phyloP scores from a whole-genome alignment of 1,140 invertebrate genomes.

The Lepidostoma basale region DNA sequence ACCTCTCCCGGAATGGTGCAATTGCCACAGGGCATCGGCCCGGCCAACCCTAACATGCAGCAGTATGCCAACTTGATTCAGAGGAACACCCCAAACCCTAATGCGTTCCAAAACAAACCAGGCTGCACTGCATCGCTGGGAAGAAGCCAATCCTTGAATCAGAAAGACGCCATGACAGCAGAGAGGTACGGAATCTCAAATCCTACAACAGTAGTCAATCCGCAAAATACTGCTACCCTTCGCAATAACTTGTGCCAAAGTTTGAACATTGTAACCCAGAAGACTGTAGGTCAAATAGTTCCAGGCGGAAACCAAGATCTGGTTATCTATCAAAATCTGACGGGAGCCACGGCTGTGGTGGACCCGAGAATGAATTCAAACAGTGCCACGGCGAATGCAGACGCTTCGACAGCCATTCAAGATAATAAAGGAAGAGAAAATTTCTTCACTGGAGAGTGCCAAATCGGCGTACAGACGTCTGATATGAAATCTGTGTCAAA shows the following conservation, averaged over 20 bases:
- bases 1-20: conserved; percentile 43
- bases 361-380: conserved; percentile 17
- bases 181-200: conserved; percentile 35
- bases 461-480: neutral
- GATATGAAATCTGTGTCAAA: conserved; percentile 30
- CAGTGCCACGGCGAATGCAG: conserved; percentile 18
- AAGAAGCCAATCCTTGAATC: conserved; percentile 42
- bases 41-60: conserved; percentile 52
- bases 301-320: conserved; percentile 55
- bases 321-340: conserved; percentile 55
- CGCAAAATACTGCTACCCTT: conserved; percentile 46
- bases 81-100: conserved; percentile 48
- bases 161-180: conserved; percentile 38
- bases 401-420: conserved; percentile 9
- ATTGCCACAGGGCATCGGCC: conserved; percentile 54
- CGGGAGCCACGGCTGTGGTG: conserved; percentile 52
- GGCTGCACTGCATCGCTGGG: conserved; percentile 43
- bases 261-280: conserved; percentile 59
- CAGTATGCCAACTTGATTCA: conserved; percentile 59
- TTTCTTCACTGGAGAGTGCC: conserved; percentile 45
- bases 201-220: conserved; percentile 19
- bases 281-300: conserved; percentile 59
- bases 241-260: conserved; percentile 59
- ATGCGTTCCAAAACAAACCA: conserved; percentile 39
- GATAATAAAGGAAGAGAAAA: conserved; percentile 46